Conservation (phyloP, 2,113 vertebrate species). For the Sprattus sprattus region DNA sequence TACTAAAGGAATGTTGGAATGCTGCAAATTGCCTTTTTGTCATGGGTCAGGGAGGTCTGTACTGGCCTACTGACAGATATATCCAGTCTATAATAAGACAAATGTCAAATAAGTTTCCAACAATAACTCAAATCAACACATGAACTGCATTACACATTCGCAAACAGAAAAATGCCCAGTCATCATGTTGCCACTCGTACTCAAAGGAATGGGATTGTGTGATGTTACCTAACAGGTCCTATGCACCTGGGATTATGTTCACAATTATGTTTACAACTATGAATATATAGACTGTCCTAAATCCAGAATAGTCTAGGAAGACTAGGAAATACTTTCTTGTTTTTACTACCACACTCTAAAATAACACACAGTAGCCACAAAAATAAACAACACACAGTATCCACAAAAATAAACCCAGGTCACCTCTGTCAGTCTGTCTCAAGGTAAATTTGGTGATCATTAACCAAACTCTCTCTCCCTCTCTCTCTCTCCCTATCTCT, state of each 20-base stretch:
- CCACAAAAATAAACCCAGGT: not conserved
- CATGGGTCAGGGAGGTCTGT: not conserved
- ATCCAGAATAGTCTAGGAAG: not conserved
- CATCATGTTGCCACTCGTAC: too few relatives aligned
- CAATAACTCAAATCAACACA: too few relatives aligned
- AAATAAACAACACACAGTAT: not conserved
- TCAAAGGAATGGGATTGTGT: not conserved
- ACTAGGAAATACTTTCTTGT: not conserved
- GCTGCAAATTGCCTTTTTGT: not conserved
- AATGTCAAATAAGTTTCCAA: too few relatives aligned
- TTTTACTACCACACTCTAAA: not conserved
- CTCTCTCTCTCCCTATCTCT: not conserved
- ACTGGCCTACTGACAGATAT: not conserved
- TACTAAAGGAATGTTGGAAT: too few relatives aligned
- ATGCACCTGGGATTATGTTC: not conserved
- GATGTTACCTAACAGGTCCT: not conserved
- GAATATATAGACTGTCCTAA: not conserved
- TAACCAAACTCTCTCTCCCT: not conserved
- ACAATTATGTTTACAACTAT: too few relatives aligned
- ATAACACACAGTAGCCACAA: not conserved
- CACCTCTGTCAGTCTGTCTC: not conserved
- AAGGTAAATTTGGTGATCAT: not conserved
- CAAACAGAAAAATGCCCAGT: too few relatives aligned
- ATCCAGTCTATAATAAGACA: too few relatives aligned
- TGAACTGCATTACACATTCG: too few relatives aligned